Evolutionary conservation across 2,888 invertebrate species (phyloP).

Genomic region (Chalcis sispes): DNA sequence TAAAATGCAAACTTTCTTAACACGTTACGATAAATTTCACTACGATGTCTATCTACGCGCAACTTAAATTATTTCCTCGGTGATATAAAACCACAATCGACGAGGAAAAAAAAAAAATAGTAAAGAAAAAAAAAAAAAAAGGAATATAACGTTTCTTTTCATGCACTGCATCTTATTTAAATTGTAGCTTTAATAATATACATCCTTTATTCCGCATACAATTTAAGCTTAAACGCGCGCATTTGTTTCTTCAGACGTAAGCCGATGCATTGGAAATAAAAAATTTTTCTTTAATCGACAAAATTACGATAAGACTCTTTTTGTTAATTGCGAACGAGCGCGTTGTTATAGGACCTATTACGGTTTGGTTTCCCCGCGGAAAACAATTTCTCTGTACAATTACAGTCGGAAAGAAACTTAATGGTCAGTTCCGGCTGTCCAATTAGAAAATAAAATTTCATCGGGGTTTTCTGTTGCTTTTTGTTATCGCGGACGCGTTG

Average conservation of each 20-base stretch:
- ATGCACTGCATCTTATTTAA: not conserved
- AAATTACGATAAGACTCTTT: constrained; percentile 32
- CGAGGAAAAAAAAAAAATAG: too few species aligned
- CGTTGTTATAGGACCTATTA: constrained; percentile 28
- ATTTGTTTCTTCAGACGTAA: not conserved
- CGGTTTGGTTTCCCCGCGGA: constrained; percentile 33
- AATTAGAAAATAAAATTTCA: constrained; percentile 52
- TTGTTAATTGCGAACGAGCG: not conserved
- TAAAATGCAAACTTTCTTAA: constrained; percentile 1
- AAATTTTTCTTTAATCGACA: constrained; percentile 4
- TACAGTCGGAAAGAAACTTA: constrained; percentile 49
- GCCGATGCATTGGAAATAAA: not conserved
- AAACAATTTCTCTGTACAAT: constrained; percentile 56
- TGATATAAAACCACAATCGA: constrained; percentile 28
- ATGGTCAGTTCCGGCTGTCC: constrained; percentile 45
- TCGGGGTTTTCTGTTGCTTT: constrained; percentile 34
- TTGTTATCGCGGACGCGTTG: constrained; percentile 2
- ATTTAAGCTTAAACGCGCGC: not conserved
- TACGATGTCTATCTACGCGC: not conserved
- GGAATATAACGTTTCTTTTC: not conserved
- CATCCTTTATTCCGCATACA: constrained; percentile 8
- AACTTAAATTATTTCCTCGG: constrained; percentile 2
- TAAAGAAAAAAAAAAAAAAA: too few species aligned
- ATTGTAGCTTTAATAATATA: not conserved
- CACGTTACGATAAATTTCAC: constrained; percentile 1